Evolutionary conservation across 1,140 invertebrate species (phyloP).

Genomic region (Dysdera silvatica): DNA sequence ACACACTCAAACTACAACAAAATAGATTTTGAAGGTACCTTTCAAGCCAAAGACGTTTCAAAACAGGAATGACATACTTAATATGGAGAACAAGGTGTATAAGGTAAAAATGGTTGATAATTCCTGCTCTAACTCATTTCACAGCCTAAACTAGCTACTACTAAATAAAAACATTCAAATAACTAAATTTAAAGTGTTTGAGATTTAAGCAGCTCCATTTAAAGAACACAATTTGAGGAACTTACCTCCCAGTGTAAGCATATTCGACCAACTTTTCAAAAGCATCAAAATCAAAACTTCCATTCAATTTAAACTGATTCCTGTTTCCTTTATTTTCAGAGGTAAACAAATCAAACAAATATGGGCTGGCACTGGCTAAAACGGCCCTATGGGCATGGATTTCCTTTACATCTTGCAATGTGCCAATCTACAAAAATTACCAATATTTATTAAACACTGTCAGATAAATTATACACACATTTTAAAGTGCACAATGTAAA

Average conservation of each 20-base stretch:
- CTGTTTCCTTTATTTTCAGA: constrained; percentile 47
- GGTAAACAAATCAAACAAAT: constrained; percentile 67
- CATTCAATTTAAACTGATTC: constrained; percentile 55
- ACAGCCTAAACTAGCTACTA: too few species aligned
- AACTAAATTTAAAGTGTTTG: not conserved
- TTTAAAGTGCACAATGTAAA: not conserved
- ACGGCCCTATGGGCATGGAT: constrained; percentile 67
- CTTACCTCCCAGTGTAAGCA: constrained; percentile 62
- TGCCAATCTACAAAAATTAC: constrained; percentile 30
- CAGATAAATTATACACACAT: not conserved
- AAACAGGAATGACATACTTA: too few species aligned
- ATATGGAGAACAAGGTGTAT: too few species aligned
- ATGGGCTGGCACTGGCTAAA: constrained; percentile 63
- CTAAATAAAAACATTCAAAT: not conserved
- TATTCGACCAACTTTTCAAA: constrained; percentile 68
- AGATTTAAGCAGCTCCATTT: not conserved
- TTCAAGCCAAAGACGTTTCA: too few species aligned
- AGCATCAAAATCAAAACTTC: constrained; percentile 57
- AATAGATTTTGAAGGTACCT: too few species aligned
- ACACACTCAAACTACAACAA: too few species aligned
- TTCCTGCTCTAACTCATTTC: too few species aligned
- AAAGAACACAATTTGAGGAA: constrained; percentile 18
- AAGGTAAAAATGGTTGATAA: too few species aligned
- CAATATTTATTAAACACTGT: not conserved
- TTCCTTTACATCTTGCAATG: constrained; percentile 52